Evolutionary conservation across 2,797 vertebrate genomes (phyloP), one percentile per base, ranked within the genome.

Genomic region (Platalea minor): DNA sequence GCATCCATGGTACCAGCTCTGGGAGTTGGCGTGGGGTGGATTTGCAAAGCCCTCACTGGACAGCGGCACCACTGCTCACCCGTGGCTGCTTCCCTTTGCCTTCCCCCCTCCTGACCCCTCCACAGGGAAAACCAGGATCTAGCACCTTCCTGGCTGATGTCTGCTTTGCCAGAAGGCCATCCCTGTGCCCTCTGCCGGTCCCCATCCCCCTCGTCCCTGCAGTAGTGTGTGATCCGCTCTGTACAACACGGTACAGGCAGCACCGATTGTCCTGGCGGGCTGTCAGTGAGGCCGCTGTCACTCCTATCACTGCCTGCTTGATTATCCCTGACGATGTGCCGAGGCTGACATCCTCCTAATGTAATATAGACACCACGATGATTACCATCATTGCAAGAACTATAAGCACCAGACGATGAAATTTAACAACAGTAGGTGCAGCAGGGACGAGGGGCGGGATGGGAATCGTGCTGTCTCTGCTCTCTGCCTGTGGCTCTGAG

Each of bases 321-420:
- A 96, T 97, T 95, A 73, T 96, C 94, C 95, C 89, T 93, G 96
- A 93, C 69, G 13, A 87, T 37, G 81, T 4, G 18, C 89, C 5
- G 31, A 87, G 89, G 46, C 89, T 80, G 93, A 89, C 96, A 95
- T 91, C 68, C 93, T 95, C 85, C 94, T 96, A 57, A 70, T 95
- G 94, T 78, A 70, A 95, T 87, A 88, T 1, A 95, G 95, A 94
- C 86, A 88, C 94, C 48, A 59, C 7, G 2, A 73, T 94, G 86
- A 96, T 95, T 93, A 16, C 90, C 88, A 56, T 93, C 95, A 61
- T 80, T 91, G 93, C 88, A 54, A 96, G 95, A 89, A 60, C 91
- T 94, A 68, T 92, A 95, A 96, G 95, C 95, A 96, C 69, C 81
- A 85, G 96, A 93, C 43, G 57, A 93, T 95, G 94, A 96, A 91